Base-by-base conservation (phyloP, 2,888 invertebrate species). In the Loripinus fragilis region DNA sequence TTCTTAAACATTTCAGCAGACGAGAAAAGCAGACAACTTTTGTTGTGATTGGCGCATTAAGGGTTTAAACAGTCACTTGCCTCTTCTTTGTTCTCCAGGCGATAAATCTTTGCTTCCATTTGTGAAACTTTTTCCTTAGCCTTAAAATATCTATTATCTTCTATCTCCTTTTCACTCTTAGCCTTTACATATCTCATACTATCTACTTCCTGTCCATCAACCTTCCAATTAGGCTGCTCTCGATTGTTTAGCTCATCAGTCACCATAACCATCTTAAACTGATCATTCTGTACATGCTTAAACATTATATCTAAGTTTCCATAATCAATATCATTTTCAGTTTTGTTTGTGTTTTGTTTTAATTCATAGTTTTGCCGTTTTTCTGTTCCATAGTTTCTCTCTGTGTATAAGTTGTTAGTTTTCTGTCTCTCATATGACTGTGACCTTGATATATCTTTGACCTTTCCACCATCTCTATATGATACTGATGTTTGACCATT, bases 281-380 rank as follows among this genome's bases (percentile, higher is more conserved):
- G 80, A 71, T 87, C 87, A 28, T 81, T 80, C 66, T 71, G 74
- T 12, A 87, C 67, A 79, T 86, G 86, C 68, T 83, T 83, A 42
- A 87, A 83, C 83, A 87, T 78, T 20, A 87, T 82, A 72, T 87
- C 87, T 33, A 86, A 45, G n/a, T 75, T 66, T n/a, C 84, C 81
- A 81, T 71, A 80, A 52, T 81, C 74, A 23, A 68, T 20, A 15
- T 33, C 28, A 20, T 28, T 60, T 33, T 33, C 55, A 66, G 2
- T 17, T 42, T 35, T 66, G 33, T 41, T 42, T 23, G 41, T 23
- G 8, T 25, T 28, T 66, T 66, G 41, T 25, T 42, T 66, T 23
- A 42, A 20, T 3, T 66, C 66, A 25, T 25, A 66, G 12, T 66
- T 66, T 41, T 33, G 15, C 17, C 23, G 15, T 64, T 71, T 71